A percentile compares a stretch with the other conserved stretches of the same genome.
Conservation (phyloP, 1,140 invertebrate species). For the Samia ricini region DNA sequence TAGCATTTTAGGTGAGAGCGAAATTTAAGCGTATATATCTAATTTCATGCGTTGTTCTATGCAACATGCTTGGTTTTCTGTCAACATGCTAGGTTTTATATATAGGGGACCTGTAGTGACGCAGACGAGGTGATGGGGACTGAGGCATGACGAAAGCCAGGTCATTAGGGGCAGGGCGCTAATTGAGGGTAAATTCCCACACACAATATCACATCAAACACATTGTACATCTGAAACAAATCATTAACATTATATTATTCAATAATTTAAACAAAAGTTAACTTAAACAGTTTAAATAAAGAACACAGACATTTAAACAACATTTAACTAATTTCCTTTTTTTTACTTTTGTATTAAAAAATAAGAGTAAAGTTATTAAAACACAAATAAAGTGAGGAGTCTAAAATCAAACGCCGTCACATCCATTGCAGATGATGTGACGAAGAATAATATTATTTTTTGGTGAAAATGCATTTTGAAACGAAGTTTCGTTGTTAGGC, state of each 20-base stretch:
- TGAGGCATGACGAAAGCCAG: constrained; percentile 81
- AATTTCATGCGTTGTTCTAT: constrained; percentile 20
- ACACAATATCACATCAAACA: constrained; percentile 74
- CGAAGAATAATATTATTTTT: no score
- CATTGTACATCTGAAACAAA: constrained; percentile 74
- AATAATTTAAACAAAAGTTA: not conserved
- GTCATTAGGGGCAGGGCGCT: constrained; percentile 63
- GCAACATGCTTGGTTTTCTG: constrained; percentile 16
- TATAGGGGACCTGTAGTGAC: constrained; percentile 81
- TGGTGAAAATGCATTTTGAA: no score
- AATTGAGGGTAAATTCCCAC: constrained; percentile 56
- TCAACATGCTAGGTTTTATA: constrained; percentile 28
- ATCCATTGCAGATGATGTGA: no score
- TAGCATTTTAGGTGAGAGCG: not conserved
- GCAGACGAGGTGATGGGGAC: constrained; percentile 81
- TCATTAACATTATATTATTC: not conserved
- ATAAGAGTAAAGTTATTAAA: no score
- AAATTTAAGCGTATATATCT: not conserved
- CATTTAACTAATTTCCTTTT: no score
- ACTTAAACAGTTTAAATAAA: not conserved
- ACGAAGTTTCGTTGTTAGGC: no score
- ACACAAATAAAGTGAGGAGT: no score
- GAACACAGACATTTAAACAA: no score
- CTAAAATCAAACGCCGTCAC: no score
- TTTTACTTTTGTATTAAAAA: no score